phyloP scores from a whole-genome alignment of 2,888 invertebrate genomes.

The Homarus gammarus region DNA sequence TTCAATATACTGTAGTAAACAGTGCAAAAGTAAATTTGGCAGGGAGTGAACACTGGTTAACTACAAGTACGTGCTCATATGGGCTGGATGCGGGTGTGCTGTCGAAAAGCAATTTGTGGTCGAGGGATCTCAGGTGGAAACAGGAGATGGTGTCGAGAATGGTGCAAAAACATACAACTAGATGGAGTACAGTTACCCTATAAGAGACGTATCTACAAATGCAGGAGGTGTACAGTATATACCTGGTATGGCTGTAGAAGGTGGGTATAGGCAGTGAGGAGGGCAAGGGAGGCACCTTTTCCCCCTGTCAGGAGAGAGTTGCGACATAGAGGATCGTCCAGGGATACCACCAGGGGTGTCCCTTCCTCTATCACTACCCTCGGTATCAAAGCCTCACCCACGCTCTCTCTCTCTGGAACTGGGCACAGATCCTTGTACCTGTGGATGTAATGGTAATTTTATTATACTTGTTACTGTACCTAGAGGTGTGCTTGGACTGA shows the following conservation, averaged over 20 bases:
- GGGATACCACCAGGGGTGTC: slow-evolving; percentile 56
- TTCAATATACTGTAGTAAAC: too few species aligned
- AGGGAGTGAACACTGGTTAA: too few species aligned
- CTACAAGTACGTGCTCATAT: too few species aligned
- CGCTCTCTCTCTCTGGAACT: slow-evolving; percentile 70
- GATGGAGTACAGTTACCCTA: background rate
- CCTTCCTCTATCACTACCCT: background rate
- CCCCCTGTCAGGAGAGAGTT: slow-evolving; percentile 85
- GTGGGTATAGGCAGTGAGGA: slow-evolving; percentile 80
- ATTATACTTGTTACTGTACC: too few species aligned
- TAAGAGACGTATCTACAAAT: background rate
- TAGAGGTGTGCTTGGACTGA: too few species aligned
- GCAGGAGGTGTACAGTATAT: background rate
- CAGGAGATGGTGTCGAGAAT: too few species aligned
- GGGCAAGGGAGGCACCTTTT: slow-evolving; percentile 88
- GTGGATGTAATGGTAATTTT: too few species aligned
- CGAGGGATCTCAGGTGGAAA: too few species aligned
- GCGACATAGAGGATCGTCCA: slow-evolving; percentile 78
- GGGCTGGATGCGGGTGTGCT: too few species aligned
- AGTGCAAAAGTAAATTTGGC: too few species aligned
- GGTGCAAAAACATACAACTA: background rate
- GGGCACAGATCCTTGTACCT: slow-evolving; percentile 70
- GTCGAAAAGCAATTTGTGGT: too few species aligned
- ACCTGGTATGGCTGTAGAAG: slow-evolving; percentile 31
- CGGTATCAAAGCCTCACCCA: slow-evolving; percentile 19